These are phyloP conservation scores for Lutjanus argentimaculatus DNA, from an alignment of 2,797 vertebrate species.

Conservation along the genomic window DNA sequence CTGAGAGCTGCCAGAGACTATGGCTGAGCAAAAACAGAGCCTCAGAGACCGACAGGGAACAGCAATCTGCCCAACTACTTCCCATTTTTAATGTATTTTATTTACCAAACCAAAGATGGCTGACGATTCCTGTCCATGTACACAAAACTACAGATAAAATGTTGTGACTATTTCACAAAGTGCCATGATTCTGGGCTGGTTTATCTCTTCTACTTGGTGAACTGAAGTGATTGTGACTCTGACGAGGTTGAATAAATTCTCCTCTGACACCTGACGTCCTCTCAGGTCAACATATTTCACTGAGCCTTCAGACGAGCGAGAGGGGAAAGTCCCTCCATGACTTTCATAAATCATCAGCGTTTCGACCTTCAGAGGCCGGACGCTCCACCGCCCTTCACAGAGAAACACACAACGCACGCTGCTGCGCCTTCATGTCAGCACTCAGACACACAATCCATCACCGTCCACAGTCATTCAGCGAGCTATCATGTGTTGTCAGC, in stretches of 20 bases:
- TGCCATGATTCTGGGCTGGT: neutral
- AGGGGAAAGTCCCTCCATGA: slow-evolving; percentile 42
- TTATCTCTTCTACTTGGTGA: neutral
- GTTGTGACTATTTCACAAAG: too few relatives aligned
- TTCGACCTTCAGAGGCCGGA: slow-evolving; percentile 2
- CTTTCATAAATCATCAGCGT: slow-evolving; percentile 30
- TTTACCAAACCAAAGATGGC: too few relatives aligned
- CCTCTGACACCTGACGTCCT: neutral
- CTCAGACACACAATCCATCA: slow-evolving; percentile 44
- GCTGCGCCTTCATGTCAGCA: neutral
- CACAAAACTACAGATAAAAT: too few relatives aligned
- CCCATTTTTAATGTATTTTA: too few relatives aligned
- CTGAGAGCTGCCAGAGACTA: too few relatives aligned
- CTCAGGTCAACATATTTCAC: slow-evolving; percentile 24
- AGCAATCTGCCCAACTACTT: too few relatives aligned
- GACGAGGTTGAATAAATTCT: neutral
- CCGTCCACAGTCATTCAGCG: neutral
- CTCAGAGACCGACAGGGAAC: too few relatives aligned
- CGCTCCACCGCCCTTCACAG: slow-evolving; percentile 20
- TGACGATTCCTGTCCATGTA: too few relatives aligned
- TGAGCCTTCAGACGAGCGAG: neutral
- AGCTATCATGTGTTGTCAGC: slow-evolving; percentile 35
- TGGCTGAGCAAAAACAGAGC: too few relatives aligned
- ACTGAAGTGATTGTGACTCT: neutral
- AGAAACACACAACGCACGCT: neutral